Evolutionary conservation across 2,797 vertebrate species (phyloP).

Genomic region (Staurois parvus): DNA sequence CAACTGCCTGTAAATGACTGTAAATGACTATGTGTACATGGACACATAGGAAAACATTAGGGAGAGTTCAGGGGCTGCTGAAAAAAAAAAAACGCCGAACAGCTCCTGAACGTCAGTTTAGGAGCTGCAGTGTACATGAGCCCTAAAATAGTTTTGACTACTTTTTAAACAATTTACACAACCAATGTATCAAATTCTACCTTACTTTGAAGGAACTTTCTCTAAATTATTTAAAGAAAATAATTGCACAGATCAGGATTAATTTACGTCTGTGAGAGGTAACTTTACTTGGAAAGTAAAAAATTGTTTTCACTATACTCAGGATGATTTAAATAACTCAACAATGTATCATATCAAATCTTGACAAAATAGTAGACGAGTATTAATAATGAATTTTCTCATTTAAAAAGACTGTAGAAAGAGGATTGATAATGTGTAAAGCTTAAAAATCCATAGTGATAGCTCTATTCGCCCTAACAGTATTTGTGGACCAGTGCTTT

Average conservation of each 20-base stretch:
- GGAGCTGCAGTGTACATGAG: too few species aligned
- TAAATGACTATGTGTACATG: too few species aligned
- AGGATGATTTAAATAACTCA: neutral
- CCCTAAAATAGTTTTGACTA: conserved; percentile 23
- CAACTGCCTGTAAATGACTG: too few species aligned
- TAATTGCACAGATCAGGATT: neutral
- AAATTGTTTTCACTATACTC: neutral
- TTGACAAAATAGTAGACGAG: neutral
- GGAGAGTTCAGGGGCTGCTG: too few species aligned
- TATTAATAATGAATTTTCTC: neutral
- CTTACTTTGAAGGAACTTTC: conserved; percentile 37
- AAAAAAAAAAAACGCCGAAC: too few species aligned
- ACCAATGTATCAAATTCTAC: conserved; percentile 15
- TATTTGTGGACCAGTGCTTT: neutral
- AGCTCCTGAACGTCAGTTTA: too few species aligned
- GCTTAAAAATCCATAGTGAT: too few species aligned
- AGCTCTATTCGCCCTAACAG: too few species aligned
- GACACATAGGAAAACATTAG: too few species aligned
- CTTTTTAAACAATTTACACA: conserved; percentile 23
- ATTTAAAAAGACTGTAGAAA: neutral
- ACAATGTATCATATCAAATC: neutral
- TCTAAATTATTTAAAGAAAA: conserved; percentile 11
- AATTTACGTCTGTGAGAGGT: neutral
- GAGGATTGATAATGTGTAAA: too few species aligned
- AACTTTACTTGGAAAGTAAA: neutral